phyloP scores from a whole-genome alignment of 2,797 vertebrate species.

The Coendou prehensilis region DNA sequence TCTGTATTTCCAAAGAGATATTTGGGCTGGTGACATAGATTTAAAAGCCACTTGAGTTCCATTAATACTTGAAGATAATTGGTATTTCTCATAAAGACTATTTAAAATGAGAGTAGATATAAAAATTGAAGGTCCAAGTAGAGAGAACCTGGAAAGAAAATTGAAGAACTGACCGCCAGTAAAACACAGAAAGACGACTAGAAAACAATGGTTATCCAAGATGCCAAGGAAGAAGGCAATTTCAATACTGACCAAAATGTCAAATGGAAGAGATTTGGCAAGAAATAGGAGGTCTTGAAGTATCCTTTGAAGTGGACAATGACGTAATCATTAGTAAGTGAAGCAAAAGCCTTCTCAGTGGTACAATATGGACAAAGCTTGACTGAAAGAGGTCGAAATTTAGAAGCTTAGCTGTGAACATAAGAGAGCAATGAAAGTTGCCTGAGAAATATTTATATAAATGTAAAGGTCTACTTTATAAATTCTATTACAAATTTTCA shows the following conservation, averaged over 20 bases:
- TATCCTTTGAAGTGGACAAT: not conserved
- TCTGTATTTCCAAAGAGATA: not conserved
- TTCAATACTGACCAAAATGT: constrained; percentile 17
- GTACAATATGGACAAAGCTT: not conserved
- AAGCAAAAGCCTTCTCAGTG: not conserved
- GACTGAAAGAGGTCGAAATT: not conserved
- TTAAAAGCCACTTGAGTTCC: constrained; percentile 2
- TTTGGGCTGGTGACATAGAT: not conserved
- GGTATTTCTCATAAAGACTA: not conserved
- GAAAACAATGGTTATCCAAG: not conserved
- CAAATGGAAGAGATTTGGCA: constrained; percentile 23
- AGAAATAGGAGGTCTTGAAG: not conserved
- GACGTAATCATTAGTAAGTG: not conserved
- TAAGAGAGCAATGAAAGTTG: not conserved
- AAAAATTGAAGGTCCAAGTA: not conserved
- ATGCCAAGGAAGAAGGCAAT: not conserved
- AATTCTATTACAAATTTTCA: not conserved
- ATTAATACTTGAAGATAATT: not conserved
- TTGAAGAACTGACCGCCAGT: not conserved
- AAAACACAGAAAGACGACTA: not conserved
- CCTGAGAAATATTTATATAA: not conserved
- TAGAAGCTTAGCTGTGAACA: not conserved
- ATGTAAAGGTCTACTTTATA: not conserved
- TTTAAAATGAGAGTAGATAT: constrained; percentile 21
- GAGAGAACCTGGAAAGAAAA: not conserved